A percentile compares a stretch with the other conserved stretches of the same genome.
phyloP scores from a whole-genome alignment of 2,113 vertebrate species.

The Megalops atlanticus region DNA sequence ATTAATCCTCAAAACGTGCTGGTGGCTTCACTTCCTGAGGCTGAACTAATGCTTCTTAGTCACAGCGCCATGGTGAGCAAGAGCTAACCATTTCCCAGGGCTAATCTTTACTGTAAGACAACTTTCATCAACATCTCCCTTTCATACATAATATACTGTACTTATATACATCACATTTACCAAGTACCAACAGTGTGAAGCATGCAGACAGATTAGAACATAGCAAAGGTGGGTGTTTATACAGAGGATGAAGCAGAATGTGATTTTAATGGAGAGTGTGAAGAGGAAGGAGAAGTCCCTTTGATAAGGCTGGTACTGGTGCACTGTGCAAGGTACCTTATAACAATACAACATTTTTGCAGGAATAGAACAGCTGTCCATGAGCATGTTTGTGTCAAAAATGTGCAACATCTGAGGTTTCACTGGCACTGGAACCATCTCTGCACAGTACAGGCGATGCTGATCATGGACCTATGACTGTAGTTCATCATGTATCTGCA shows the following conservation, averaged over 20 bases:
- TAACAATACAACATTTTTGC: too few species aligned
- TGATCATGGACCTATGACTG: background rate
- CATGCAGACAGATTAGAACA: background rate
- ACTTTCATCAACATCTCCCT: too few species aligned
- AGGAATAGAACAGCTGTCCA: background rate
- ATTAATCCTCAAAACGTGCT: background rate
- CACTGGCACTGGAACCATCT: background rate
- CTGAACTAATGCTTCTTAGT: background rate
- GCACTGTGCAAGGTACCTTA: background rate
- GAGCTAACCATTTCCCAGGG: background rate
- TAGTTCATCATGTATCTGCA: background rate
- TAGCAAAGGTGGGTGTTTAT: background rate
- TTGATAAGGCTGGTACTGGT: background rate
- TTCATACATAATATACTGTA: background rate
- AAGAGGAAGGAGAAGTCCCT: background rate
- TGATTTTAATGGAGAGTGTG: background rate
- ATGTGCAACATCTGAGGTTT: background rate
- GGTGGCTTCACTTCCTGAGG: background rate
- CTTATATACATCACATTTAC: background rate
- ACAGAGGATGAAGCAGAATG: background rate
- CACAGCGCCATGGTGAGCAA: background rate
- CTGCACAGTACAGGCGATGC: background rate
- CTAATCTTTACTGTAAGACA: too few species aligned
- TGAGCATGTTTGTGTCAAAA: background rate
- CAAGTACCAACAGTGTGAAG: background rate